Base-by-base conservation (phyloP, 64 coral and sea anemone species). In the Cladopsammia gracilis region DNA sequence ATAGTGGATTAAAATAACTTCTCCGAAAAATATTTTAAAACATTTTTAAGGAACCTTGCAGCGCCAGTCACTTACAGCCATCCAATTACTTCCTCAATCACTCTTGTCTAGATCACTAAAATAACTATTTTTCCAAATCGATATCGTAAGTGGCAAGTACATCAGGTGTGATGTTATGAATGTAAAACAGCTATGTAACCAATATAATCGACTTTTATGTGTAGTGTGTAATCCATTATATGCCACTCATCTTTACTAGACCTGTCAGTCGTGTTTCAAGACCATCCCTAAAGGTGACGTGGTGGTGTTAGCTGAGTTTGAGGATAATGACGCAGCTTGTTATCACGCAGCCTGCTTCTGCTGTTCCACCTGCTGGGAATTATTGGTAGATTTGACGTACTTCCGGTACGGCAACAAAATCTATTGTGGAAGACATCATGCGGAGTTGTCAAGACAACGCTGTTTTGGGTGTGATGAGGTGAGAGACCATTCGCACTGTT, bases 391-490 rank as follows among this genome's bases (percentile, higher is more conserved):
- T 60, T 88, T 97, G 48, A 87, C 80, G 7, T 97, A 97, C 23
- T 94, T 72, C 64, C 88, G 52, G 25, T 90, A 89, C 43, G 96
- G 89, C 6, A 92, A 94, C 80, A 93, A 97, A 68, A 77, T 97
- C 7, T 97, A 97, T 82, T 97, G 96, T 10, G 96, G 86, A 22
- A 58, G 96, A 53, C 96, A 97, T 71, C 92, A 94, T 44, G 96
- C 96, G 46, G 96, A 97, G 56, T 77, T 97, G 18, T 82, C 87
- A 51, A 97, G 87, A n/a, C 82, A 93, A 46, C 92, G 96, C 5
- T 97, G 96, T 12, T 93, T 83, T 61, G 96, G 96, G 43, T 97
- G 96, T 65, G 96, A 97, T 19, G 96, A 97, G 92, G 96, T 97
- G 62, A 94, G 49, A 7, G n/a, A 10, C 7, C 22, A 45, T 47